Conservation (phyloP, 2,888 invertebrate species). For the Agonopterix heracliana region DNA sequence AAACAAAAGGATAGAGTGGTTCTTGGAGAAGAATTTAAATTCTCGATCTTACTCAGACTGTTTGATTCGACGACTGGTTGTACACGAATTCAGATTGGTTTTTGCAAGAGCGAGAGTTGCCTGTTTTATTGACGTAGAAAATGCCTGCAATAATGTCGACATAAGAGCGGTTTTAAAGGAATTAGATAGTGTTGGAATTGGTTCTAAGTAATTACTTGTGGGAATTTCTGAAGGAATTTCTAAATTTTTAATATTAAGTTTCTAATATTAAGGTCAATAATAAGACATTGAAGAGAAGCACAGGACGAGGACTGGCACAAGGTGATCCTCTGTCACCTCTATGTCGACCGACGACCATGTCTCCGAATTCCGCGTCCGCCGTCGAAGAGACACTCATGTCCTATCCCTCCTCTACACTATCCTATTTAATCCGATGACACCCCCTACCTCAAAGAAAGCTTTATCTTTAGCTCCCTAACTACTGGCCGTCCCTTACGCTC, state of each 20-base stretch:
- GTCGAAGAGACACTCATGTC: no score
- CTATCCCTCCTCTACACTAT: no score
- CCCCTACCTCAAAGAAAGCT: no score
- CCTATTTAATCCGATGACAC: no score
- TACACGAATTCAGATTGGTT: slow-evolving; percentile 7
- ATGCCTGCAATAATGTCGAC: slow-evolving; percentile 4
- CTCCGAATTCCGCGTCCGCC: no score
- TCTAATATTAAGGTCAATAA: slow-evolving; percentile 1
- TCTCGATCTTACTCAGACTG: slow-evolving; percentile 10
- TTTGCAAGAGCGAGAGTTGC: background rate
- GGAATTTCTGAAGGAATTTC: background rate
- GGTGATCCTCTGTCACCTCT: slow-evolving; percentile 19
- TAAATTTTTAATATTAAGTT: no score
- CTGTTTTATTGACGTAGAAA: no score
- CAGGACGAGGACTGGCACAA: background rate
- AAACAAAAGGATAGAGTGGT: slow-evolving; percentile 13
- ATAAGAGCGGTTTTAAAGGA: background rate
- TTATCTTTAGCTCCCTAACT: no score
- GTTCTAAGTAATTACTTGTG: slow-evolving; percentile 3
- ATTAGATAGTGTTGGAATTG: background rate
- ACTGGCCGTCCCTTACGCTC: no score
- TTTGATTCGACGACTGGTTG: slow-evolving; percentile 8
- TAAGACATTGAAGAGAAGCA: background rate
- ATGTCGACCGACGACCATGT: no score
- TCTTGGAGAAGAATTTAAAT: slow-evolving; percentile 7